Evolutionary conservation across 1,140 invertebrate species (phyloP).

Genomic region (Branchinecta lynchi): DNA sequence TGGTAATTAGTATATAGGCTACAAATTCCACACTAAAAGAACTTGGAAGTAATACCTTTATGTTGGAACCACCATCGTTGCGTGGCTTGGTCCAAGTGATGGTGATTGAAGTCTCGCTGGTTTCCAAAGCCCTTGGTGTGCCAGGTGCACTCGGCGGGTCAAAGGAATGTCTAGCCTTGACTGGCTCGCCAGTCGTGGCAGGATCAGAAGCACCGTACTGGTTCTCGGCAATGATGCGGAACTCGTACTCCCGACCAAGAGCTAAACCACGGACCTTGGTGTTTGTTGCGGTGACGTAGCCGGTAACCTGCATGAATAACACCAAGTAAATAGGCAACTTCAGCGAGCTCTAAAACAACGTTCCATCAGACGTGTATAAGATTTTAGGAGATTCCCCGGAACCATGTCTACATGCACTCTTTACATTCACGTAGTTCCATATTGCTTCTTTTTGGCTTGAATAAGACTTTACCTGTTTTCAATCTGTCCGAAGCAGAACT

Average conservation of each 20-base stretch:
- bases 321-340: background rate
- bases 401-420: no score
- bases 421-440: background rate
- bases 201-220: constrained; percentile 89
- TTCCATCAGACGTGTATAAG: no score
- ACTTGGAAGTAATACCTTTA: background rate
- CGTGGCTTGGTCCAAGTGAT: constrained; percentile 83
- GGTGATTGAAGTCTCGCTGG: constrained; percentile 82
- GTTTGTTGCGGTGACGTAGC: constrained; percentile 75
- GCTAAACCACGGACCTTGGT: constrained; percentile 76
- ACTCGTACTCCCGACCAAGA: constrained; percentile 84
- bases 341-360: background rate
- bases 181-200: constrained; percentile 65
- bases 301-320: constrained; percentile 44
- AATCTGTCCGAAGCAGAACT: no score
- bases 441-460: no score
- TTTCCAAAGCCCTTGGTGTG: constrained; percentile 63
- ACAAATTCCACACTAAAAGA: background rate
- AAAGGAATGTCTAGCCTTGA: constrained; percentile 88
- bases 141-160: constrained; percentile 79
- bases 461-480: no score
- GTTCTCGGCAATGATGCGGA: constrained; percentile 95
- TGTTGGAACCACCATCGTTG: constrained; percentile 66
- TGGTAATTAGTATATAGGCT: no score
- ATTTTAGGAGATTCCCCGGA: no score